Conservation (phyloP, 2,113 vertebrate species). For the Balaenoptera acutorostrata region DNA sequence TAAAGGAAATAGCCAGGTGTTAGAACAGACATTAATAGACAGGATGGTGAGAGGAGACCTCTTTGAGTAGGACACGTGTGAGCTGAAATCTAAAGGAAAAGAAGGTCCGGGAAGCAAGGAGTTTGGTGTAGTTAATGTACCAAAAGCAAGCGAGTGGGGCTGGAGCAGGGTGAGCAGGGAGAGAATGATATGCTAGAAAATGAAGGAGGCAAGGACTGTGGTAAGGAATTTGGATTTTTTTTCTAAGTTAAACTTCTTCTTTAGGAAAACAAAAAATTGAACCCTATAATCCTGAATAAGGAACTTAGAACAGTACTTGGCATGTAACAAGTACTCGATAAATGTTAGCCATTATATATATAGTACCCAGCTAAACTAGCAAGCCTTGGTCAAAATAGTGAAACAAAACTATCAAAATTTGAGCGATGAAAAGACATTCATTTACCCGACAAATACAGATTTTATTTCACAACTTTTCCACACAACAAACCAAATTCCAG, state of each 20-base stretch:
- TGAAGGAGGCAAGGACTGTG: not conserved
- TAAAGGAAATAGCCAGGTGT: not conserved
- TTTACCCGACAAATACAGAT: not conserved
- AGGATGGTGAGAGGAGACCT: not conserved
- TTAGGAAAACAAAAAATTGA: conserved; percentile 6
- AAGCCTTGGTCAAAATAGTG: not conserved
- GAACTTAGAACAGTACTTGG: not conserved
- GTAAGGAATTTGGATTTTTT: not conserved
- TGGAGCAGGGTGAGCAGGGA: not conserved
- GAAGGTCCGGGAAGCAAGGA: not conserved
- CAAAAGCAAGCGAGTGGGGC: not conserved
- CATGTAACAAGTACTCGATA: not conserved
- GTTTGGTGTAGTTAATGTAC: not conserved
- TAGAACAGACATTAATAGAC: not conserved
- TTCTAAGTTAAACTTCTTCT: not conserved
- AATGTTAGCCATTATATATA: not conserved
- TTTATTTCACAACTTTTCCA: conserved; percentile 16
- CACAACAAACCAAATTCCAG: not conserved
- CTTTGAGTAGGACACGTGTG: not conserved
- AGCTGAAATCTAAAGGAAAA: not conserved
- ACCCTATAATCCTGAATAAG: not conserved
- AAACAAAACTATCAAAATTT: not conserved
- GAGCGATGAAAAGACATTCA: not conserved
- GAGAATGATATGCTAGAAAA: not conserved
- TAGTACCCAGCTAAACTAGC: not conserved